Percentiles rank a stretch among this genome's conserved stretches.
phyloP scores from a whole-genome alignment of 1,140 invertebrate genomes.

The Penaeus indicus region DNA sequence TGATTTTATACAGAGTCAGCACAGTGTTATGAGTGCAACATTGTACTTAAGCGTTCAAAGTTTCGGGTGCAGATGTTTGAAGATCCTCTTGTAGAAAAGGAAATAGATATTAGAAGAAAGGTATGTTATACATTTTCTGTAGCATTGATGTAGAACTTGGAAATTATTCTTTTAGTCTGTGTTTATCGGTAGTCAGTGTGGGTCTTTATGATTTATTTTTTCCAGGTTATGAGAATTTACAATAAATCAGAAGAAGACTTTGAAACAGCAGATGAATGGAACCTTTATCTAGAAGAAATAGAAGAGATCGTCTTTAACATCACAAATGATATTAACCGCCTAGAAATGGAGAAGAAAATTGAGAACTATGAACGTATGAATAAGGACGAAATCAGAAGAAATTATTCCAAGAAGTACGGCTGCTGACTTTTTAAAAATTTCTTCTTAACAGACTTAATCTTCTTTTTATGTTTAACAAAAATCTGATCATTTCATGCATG shows the following conservation, averaged over 20 bases:
- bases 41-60: slow-evolving; percentile 87
- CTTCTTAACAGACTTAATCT: no score
- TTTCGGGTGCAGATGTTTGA: slow-evolving; percentile 97
- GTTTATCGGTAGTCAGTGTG: neutral
- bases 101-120: slow-evolving; percentile 91
- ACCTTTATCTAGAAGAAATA: slow-evolving; percentile 92
- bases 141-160: slow-evolving; percentile 71
- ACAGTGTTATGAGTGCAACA: slow-evolving; percentile 91
- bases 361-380: slow-evolving; percentile 96
- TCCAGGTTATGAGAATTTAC: slow-evolving; percentile 84
- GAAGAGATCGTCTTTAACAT: slow-evolving; percentile 94
- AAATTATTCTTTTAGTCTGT: neutral
- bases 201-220: neutral
- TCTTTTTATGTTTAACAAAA: no score
- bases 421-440: slow-evolving; percentile 63
- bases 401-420: slow-evolving; percentile 77
- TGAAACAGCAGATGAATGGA: slow-evolving; percentile 83
- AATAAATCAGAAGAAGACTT: slow-evolving; percentile 96
- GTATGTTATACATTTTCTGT: slow-evolving; percentile 74
- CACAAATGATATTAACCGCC: slow-evolving; percentile 89
- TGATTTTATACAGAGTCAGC: slow-evolving; percentile 80
- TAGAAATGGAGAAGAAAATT: slow-evolving; percentile 90
- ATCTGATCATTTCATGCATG: no score
- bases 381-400: slow-evolving; percentile 90
- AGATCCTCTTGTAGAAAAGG: slow-evolving; percentile 95